Percentiles rank a stretch among this genome's conserved stretches.
These are phyloP conservation scores for Petrocephalus schoutedeni DNA, from an alignment of 2,797 vertebrate genomes.

Conservation along the genomic window DNA sequence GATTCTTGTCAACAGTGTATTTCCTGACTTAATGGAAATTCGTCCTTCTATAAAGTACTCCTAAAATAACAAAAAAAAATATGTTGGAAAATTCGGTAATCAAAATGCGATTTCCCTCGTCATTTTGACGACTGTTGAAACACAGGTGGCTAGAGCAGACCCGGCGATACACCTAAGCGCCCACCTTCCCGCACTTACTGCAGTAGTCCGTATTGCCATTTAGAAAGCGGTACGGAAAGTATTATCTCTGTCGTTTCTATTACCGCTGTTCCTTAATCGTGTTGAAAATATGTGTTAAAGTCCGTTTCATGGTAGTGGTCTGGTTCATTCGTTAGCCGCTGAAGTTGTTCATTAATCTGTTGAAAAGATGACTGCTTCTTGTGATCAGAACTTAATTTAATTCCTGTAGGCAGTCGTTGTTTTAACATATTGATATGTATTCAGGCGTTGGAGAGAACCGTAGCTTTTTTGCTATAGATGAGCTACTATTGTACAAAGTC, in stretches of 20 bases:
- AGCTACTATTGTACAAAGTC: not conserved
- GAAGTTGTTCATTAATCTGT: not conserved
- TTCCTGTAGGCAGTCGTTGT: not conserved
- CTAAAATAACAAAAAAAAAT: constrained; percentile 26
- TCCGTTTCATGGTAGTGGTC: not conserved
- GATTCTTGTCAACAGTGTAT: not conserved
- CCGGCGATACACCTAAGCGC: constrained; percentile 18
- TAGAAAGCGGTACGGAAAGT: not conserved
- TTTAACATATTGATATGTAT: not conserved
- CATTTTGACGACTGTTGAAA: constrained; percentile 43
- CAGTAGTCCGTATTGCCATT: not conserved
- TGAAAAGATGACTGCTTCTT: not conserved
- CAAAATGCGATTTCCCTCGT: constrained; percentile 61
- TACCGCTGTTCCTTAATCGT: not conserved
- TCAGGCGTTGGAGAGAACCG: not conserved
- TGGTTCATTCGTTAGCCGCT: not conserved
- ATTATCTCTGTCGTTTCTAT: not conserved
- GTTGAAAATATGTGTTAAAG: not conserved
- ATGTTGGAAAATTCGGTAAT: constrained; percentile 46
- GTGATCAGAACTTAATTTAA: not conserved
- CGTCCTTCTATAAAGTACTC: not conserved
- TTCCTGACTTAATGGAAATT: not conserved
- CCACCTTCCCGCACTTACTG: not conserved
- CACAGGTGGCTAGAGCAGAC: constrained; percentile 30
- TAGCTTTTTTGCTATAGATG: not conserved